phyloP scores from a whole-genome alignment of 2,888 invertebrate species.

The Eilema griseolum region DNA sequence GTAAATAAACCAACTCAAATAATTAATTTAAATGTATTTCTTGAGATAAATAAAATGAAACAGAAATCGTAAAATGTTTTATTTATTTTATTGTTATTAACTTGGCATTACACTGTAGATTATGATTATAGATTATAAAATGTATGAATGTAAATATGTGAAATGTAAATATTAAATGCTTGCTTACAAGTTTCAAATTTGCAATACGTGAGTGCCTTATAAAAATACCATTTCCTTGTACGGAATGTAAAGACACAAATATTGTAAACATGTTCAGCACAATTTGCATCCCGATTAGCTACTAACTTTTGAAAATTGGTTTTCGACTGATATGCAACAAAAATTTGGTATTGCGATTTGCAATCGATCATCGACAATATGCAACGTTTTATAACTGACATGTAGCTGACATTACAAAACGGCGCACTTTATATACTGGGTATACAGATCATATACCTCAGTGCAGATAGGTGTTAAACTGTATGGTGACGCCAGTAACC shows the following conservation, averaged over 20 bases:
- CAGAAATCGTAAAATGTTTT: conserved; percentile 40
- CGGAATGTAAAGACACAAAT: background rate
- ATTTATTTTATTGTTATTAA: conserved; percentile 50
- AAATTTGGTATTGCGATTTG: background rate
- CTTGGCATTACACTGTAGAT: conserved; percentile 44
- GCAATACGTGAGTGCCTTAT: too few species aligned
- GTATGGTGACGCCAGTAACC: background rate
- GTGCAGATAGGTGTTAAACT: background rate
- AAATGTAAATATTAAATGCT: conserved; percentile 37
- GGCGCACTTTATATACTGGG: background rate
- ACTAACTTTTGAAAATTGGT: too few species aligned
- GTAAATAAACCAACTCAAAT: background rate
- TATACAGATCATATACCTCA: too few species aligned
- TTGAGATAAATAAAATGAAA: conserved; percentile 27
- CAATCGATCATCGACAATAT: too few species aligned
- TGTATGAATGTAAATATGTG: conserved; percentile 25
- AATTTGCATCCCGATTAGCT: background rate
- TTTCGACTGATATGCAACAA: too few species aligned
- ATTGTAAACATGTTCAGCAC: background rate
- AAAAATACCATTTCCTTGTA: too few species aligned
- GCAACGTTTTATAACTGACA: background rate
- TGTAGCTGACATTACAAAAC: background rate
- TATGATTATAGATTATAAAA: conserved; percentile 46
- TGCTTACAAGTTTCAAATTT: conserved; percentile 21
- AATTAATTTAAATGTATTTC: background rate